Conservation (phyloP, 2,797 vertebrate species). For the Pagetopsis macropterus region DNA sequence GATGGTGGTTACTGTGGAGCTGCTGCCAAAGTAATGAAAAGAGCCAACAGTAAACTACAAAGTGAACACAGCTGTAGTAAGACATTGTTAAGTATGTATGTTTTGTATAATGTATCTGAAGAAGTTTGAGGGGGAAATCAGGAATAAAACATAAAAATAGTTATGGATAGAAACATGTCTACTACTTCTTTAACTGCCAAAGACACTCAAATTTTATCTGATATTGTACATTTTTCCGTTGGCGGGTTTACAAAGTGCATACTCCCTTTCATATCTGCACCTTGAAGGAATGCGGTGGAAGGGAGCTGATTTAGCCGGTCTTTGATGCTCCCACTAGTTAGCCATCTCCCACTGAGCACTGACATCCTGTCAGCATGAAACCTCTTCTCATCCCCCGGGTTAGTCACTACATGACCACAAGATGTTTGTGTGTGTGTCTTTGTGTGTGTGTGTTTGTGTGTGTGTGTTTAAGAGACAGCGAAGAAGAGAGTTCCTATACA, state of each 20-base stretch:
- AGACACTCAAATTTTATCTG: conserved; percentile 13
- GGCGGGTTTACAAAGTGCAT: conserved; percentile 40
- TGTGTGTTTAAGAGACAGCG: conserved; percentile 10
- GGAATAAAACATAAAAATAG: conserved; percentile 2
- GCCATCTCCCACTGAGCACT: conserved; percentile 75
- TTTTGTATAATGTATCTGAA: conserved; percentile 29
- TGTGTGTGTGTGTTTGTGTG: conserved; percentile 25
- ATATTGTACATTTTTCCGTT: neutral
- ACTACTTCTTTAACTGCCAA: neutral
- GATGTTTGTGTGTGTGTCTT: conserved; percentile 60
- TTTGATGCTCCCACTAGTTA: conserved; percentile 82
- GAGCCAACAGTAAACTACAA: conserved; percentile 64
- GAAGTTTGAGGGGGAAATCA: neutral
- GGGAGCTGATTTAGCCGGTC: conserved; percentile 73
- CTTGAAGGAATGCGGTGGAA: conserved; percentile 74
- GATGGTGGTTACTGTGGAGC: conserved; percentile 62
- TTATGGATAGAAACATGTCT: neutral
- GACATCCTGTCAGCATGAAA: conserved; percentile 82
- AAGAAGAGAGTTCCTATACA: conserved; percentile 12
- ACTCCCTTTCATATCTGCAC: conserved; percentile 63
- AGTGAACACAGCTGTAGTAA: conserved; percentile 75
- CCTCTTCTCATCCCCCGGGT: conserved; percentile 75
- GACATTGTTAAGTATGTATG: conserved; percentile 29
- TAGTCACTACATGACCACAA: conserved; percentile 81
- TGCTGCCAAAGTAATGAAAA: conserved; percentile 72